These are phyloP conservation scores for Ischnus inquisitorius DNA, from an alignment of 2,888 invertebrate species.

Conservation along the genomic window DNA sequence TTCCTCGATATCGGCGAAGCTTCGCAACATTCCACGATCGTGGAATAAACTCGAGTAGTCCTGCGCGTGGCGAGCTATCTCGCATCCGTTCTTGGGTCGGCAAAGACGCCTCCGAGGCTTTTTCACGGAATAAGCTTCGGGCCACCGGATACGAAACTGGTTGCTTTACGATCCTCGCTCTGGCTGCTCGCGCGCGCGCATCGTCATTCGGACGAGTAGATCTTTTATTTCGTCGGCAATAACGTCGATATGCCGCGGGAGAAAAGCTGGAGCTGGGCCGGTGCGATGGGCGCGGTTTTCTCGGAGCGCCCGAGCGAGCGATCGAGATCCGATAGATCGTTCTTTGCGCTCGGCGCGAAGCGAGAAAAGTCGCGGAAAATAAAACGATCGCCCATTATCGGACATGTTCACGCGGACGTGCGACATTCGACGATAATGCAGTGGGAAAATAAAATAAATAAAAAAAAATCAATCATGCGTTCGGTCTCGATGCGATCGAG, in stretches of 20 bases:
- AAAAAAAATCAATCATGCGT: not conserved
- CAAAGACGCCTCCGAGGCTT: conserved; percentile 5
- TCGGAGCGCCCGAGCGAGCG: not conserved
- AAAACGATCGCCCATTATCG: not conserved
- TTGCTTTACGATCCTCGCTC: conserved; percentile 52
- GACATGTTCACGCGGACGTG: no score
- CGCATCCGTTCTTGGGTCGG: not conserved
- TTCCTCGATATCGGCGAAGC: not conserved
- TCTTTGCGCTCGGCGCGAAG: not conserved
- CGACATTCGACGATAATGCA: not conserved
- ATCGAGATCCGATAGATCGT: conserved; percentile 3
- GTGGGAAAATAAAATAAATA: not conserved
- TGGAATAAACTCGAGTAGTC: conserved; percentile 9
- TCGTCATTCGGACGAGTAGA: conserved; percentile 52
- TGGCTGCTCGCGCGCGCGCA: conserved; percentile 4
- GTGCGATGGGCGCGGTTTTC: conserved; percentile 31
- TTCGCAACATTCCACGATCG: conserved; percentile 1
- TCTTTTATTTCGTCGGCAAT: conserved; percentile 47
- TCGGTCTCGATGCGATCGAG: no score
- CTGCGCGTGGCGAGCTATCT: not conserved
- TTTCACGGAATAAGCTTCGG: conserved; percentile 31
- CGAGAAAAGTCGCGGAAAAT: not conserved
- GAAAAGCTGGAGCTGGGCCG: conserved; percentile 6
- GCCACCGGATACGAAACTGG: conserved; percentile 65
- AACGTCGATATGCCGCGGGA: conserved; percentile 24